phyloP scores from a whole-genome alignment of 2,888 invertebrate species.

The Dasysyrphus tricinctus region DNA sequence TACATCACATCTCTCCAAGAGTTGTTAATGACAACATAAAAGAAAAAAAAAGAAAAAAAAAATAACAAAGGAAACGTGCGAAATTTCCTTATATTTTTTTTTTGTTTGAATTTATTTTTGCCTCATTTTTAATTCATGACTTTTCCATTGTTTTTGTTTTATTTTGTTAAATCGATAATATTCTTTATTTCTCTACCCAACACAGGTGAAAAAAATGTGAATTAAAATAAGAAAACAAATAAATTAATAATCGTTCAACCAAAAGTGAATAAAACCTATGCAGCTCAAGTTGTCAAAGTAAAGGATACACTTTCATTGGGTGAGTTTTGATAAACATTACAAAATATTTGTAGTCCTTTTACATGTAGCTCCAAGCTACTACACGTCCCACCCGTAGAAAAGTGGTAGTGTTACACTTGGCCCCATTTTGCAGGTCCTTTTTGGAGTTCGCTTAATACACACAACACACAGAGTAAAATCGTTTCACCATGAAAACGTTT shows the following conservation, averaged over 20 bases:
- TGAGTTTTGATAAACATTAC: slow-evolving; percentile 42
- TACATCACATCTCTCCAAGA: slow-evolving; percentile 19
- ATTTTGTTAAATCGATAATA: slow-evolving; percentile 62
- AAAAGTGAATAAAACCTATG: slow-evolving; percentile 35
- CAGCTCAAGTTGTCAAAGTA: slow-evolving; percentile 46
- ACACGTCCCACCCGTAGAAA: background rate
- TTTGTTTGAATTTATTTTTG: background rate
- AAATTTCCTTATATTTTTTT: slow-evolving; percentile 18
- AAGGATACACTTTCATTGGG: slow-evolving; percentile 59
- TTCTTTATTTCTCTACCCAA: slow-evolving; percentile 45
- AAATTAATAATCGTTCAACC: slow-evolving; percentile 15
- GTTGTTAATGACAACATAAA: slow-evolving; percentile 42
- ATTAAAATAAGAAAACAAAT: slow-evolving; percentile 18
- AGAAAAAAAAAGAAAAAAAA: slow-evolving; percentile 22
- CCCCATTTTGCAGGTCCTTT: slow-evolving; percentile 30
- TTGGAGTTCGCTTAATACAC: background rate
- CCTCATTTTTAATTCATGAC: slow-evolving; percentile 21
- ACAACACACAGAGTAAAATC: slow-evolving; percentile 28
- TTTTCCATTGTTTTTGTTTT: slow-evolving; percentile 34
- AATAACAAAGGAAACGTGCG: slow-evolving; percentile 45
- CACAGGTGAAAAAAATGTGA: slow-evolving; percentile 61
- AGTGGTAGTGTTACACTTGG: slow-evolving; percentile 55
- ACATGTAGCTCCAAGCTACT: background rate
- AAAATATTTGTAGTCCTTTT: background rate
- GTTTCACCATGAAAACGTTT: slow-evolving; percentile 57